Conservation (phyloP, 2,797 vertebrate genomes). For the Spheniscus humboldti region DNA sequence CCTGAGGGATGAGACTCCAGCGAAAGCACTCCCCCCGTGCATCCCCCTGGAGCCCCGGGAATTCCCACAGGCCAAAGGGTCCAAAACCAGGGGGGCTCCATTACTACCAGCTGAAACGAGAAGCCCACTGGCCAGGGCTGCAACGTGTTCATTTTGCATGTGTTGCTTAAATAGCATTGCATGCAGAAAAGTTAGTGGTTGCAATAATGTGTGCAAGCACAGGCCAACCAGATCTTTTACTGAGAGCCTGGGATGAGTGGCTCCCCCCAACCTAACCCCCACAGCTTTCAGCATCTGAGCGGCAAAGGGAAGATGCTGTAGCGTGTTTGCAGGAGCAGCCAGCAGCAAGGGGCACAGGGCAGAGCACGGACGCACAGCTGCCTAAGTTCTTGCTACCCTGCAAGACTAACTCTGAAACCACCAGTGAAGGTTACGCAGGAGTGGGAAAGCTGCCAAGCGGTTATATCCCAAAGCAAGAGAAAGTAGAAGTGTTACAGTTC, state of each 20-base stretch:
- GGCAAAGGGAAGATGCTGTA: neutral
- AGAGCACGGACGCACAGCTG: neutral
- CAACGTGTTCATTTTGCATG: accelerated
- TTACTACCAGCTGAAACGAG: neutral
- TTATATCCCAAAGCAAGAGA: neutral
- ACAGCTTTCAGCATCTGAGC: neutral
- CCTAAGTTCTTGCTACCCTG: neutral
- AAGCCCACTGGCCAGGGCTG: neutral
- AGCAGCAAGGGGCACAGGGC: neutral
- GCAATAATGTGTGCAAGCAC: neutral
- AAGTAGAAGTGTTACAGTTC: neutral
- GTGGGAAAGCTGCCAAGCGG: neutral
- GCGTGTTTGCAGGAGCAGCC: neutral
- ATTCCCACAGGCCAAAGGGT: neutral
- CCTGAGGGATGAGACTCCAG: neutral
- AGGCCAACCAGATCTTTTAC: neutral
- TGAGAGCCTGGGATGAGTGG: neutral
- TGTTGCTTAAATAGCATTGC: neutral
- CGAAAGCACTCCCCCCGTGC: accelerated
- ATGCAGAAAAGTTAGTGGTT: neutral
- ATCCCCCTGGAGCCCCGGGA: neutral
- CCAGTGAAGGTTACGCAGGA: neutral
- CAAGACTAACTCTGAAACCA: neutral
- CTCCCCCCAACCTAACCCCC: neutral
- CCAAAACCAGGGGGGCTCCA: accelerated